Conservation (phyloP, 2,113 vertebrate species). For the Grallaria varia region DNA sequence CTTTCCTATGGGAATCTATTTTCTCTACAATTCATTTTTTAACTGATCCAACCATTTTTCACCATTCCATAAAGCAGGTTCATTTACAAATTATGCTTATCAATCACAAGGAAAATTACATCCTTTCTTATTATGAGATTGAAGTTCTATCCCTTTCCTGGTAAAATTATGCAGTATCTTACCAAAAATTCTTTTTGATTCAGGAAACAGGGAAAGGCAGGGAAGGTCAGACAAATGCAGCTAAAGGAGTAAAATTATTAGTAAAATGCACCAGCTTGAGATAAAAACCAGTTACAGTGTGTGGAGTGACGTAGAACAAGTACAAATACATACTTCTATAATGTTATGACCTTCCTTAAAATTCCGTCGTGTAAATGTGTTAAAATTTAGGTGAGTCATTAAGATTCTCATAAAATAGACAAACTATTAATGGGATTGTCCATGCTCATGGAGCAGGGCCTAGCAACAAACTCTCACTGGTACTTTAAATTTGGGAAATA, state of each 20-base stretch:
- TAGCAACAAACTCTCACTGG: background rate
- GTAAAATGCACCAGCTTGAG: background rate
- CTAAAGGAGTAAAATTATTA: background rate
- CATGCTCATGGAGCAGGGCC: background rate
- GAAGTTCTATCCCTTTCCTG: background rate
- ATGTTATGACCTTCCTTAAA: background rate
- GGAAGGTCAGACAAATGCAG: background rate
- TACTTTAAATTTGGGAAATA: background rate
- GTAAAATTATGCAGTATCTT: background rate
- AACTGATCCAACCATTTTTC: background rate
- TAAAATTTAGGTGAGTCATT: background rate
- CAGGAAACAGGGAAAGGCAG: background rate
- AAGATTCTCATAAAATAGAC: background rate
- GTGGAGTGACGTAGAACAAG: background rate
- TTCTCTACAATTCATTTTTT: background rate
- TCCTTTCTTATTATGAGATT: background rate
- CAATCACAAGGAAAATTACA: background rate
- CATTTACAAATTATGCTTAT: conserved; percentile 22
- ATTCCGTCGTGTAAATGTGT: background rate
- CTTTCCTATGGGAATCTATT: background rate
- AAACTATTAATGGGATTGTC: background rate
- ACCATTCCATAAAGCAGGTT: background rate
- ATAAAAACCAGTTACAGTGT: background rate
- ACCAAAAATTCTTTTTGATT: background rate
- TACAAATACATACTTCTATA: background rate